phyloP scores from a whole-genome alignment of 2,888 invertebrate species.

The Ptilodon capucinus region DNA sequence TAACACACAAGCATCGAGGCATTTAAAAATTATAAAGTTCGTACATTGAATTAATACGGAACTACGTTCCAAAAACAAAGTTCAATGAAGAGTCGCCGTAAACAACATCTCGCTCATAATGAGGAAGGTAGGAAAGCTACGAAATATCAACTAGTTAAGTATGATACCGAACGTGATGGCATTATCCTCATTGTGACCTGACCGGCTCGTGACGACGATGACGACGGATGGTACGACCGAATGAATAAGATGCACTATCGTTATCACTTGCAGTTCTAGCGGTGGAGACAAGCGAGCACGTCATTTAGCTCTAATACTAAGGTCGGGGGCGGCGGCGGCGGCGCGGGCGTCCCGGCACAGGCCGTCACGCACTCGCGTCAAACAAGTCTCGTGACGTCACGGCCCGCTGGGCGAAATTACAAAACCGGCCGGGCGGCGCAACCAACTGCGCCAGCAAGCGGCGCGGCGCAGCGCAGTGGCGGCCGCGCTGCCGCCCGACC shows the following conservation, averaged over 20 bases:
- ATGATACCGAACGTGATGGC: background rate
- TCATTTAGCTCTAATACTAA: slow-evolving; percentile 71
- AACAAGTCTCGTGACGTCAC: slow-evolving; percentile 81
- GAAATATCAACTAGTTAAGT: background rate
- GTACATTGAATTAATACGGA: slow-evolving; percentile 3
- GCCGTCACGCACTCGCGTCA: slow-evolving; percentile 77
- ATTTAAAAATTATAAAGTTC: slow-evolving; percentile 10
- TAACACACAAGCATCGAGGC: slow-evolving; percentile 25
- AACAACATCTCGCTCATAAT: background rate
- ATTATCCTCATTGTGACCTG: background rate
- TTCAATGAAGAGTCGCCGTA: background rate
- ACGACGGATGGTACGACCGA: background rate
- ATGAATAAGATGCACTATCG: slow-evolving; percentile 21
- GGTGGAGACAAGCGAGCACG: slow-evolving; percentile 66
- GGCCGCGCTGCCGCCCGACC: slow-evolving; percentile 78
- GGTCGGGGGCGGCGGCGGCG: slow-evolving; percentile 73
- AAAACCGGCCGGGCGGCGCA: slow-evolving; percentile 76
- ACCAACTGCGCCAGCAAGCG: slow-evolving; percentile 61
- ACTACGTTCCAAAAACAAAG: too few species aligned
- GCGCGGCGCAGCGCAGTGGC: slow-evolving; percentile 72
- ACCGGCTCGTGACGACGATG: too few species aligned
- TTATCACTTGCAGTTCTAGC: slow-evolving; percentile 36
- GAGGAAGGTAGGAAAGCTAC: background rate
- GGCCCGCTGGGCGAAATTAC: slow-evolving; percentile 76
- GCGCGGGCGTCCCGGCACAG: slow-evolving; percentile 71